A percentile compares a stretch with the other conserved stretches of the same genome.
Conservation (phyloP, 1,140 invertebrate genomes). For the Hydropsyche tenuis region DNA sequence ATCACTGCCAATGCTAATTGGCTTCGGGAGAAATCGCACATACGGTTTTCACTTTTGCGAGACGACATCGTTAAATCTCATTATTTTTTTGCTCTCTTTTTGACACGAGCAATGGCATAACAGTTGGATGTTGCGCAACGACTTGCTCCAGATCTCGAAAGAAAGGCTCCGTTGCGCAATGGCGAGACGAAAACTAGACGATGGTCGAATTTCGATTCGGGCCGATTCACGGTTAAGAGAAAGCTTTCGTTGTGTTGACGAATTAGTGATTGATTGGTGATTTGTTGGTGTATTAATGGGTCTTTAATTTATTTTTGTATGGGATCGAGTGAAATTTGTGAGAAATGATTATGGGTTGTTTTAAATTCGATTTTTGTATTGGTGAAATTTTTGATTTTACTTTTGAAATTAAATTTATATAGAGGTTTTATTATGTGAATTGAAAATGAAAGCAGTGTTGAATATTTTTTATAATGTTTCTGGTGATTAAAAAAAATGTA, state of each 20-base stretch:
- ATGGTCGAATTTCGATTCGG: slow-evolving; percentile 30
- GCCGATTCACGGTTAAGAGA: slow-evolving; percentile 47
- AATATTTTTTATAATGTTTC: too few species aligned
- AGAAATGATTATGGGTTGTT: too few species aligned
- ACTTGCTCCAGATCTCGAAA: slow-evolving; percentile 40
- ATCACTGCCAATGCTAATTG: slow-evolving; percentile 39
- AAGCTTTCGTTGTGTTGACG: slow-evolving; percentile 32
- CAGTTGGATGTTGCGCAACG: slow-evolving; percentile 6
- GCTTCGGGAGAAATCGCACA: slow-evolving; percentile 18
- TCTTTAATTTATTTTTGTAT: too few species aligned
- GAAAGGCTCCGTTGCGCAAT: slow-evolving; percentile 44
- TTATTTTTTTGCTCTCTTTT: neutral
- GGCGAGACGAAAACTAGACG: neutral
- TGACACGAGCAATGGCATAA: slow-evolving; percentile 13
- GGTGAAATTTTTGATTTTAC: too few species aligned
- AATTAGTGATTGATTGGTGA: too few species aligned
- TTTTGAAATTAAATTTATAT: too few species aligned
- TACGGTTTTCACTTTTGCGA: slow-evolving; percentile 32
- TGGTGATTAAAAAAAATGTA: too few species aligned
- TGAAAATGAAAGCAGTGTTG: too few species aligned
- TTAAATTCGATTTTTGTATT: too few species aligned
- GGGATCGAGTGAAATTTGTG: too few species aligned
- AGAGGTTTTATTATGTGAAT: too few species aligned
- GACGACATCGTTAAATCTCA: neutral
- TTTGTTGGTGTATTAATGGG: too few species aligned